phyloP scores from a whole-genome alignment of 2,797 vertebrate genomes.

The Coccyzus lansbergi region DNA sequence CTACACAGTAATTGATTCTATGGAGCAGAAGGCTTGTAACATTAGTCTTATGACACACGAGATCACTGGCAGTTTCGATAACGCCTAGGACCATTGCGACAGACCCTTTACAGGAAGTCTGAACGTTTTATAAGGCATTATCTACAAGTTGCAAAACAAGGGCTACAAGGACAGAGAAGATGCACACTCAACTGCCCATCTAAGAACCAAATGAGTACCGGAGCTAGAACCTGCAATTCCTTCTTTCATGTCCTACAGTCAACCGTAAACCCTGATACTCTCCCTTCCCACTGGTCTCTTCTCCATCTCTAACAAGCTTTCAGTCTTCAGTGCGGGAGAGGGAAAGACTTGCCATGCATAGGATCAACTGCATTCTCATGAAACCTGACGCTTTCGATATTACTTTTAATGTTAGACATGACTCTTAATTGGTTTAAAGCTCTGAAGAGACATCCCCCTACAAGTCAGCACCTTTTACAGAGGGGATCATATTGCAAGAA shows the following conservation, averaged over 20 bases:
- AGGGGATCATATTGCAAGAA: background rate
- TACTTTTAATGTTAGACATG: background rate
- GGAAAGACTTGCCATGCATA: background rate
- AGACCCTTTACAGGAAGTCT: background rate
- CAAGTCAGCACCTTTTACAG: background rate
- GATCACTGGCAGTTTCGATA: background rate
- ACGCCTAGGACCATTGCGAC: accelerated
- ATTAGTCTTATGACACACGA: background rate
- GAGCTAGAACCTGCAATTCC: background rate
- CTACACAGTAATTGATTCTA: background rate
- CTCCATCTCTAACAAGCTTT: background rate
- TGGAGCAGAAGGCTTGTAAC: background rate
- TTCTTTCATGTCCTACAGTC: background rate
- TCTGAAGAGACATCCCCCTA: background rate
- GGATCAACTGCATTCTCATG: accelerated
- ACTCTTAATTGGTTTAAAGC: background rate
- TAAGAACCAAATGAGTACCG: background rate
- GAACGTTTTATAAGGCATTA: background rate
- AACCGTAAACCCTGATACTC: background rate
- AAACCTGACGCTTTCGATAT: background rate
- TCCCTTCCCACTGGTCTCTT: background rate
- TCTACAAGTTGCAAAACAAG: background rate
- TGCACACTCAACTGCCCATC: background rate
- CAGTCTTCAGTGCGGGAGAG: background rate
- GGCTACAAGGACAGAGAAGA: background rate